Percentiles rank a stretch among this genome's conserved stretches.
These are phyloP conservation scores for Lanistes nyassanus DNA, from an alignment of 1,140 invertebrate genomes.

Conservation along the genomic window DNA sequence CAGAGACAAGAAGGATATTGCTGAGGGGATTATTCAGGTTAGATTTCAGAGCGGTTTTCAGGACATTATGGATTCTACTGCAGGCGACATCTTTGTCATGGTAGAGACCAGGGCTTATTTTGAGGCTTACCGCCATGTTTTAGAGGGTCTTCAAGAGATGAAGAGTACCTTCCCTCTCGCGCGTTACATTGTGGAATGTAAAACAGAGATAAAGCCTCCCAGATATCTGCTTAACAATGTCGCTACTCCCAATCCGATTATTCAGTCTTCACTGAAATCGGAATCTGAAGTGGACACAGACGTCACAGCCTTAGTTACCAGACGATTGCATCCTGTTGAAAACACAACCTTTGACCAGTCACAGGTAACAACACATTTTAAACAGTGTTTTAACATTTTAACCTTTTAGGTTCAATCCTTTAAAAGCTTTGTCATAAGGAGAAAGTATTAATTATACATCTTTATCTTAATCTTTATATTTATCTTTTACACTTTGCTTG, in stretches of 20 bases:
- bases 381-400: too few species aligned
- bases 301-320: constrained; percentile 19
- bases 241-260: too few species aligned
- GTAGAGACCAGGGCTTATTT: constrained; percentile 70
- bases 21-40: constrained; percentile 34
- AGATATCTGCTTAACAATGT: not conserved
- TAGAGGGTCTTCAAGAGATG: constrained; percentile 64
- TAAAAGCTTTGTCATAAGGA: too few species aligned
- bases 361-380: constrained; percentile 49
- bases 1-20: constrained; percentile 62
- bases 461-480: too few species aligned
- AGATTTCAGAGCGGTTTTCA: constrained; percentile 59
- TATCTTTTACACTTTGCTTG: too few species aligned
- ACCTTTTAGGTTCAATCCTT: too few species aligned
- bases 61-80: constrained; percentile 13
- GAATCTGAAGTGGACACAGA: too few species aligned
- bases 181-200: constrained; percentile 53
- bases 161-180: constrained; percentile 62
- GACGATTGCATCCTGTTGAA: constrained; percentile 47
- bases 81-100: constrained; percentile 53
- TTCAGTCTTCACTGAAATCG: too few species aligned
- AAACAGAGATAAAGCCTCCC: constrained; percentile 40
- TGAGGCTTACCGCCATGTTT: constrained; percentile 68
- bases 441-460: too few species aligned
- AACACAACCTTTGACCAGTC: constrained; percentile 63